These are phyloP conservation scores for Caranx ignobilis DNA, from an alignment of 2,113 vertebrate species.

Conservation along the genomic window DNA sequence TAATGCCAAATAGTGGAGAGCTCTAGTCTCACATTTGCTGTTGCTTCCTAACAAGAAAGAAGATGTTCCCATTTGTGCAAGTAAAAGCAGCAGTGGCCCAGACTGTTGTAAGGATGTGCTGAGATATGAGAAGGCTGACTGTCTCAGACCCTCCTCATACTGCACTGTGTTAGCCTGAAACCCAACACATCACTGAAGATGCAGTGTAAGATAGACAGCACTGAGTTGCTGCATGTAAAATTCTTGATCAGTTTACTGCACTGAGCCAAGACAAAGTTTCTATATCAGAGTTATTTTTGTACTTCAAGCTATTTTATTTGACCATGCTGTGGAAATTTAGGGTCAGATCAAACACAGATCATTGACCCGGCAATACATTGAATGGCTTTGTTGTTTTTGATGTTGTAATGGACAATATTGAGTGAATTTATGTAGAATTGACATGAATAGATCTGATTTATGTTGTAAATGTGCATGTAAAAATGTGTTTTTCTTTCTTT, in stretches of 20 bases:
- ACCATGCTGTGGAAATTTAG: no score
- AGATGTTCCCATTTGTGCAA: not conserved
- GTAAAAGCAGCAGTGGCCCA: not conserved
- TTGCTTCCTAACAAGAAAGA: not conserved
- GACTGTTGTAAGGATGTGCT: not conserved
- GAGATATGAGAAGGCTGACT: not conserved
- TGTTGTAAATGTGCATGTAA: not conserved
- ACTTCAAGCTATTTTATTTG: no score
- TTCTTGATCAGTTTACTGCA: not conserved
- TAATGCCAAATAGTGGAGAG: not conserved
- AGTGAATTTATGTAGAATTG: not conserved
- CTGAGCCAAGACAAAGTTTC: not conserved
- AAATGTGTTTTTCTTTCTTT: not conserved
- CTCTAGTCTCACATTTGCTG: not conserved
- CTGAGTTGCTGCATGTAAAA: no score
- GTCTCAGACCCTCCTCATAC: not conserved
- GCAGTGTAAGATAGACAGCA: not conserved
- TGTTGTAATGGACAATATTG: not conserved
- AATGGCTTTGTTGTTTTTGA: not conserved
- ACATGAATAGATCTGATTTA: not conserved
- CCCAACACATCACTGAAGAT: not conserved
- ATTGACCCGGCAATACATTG: not conserved
- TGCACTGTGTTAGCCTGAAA: not conserved
- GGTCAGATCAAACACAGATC: not conserved
- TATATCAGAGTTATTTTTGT: no score